These are phyloP conservation scores for Andricus curvator DNA, from an alignment of 2,888 invertebrate genomes.

Conservation along the genomic window DNA sequence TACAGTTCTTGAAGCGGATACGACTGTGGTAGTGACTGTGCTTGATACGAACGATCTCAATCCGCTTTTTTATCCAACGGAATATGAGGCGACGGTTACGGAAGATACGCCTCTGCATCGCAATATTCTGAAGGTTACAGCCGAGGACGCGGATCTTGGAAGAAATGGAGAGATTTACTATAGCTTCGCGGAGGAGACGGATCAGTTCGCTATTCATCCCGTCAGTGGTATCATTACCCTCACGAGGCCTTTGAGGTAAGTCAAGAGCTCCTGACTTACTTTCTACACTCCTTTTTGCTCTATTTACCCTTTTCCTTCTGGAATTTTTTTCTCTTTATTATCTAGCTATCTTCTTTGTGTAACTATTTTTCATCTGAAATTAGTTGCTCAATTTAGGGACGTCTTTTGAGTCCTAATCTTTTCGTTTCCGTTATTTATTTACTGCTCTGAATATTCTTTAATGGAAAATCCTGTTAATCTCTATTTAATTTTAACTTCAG, in stretches of 20 bases:
- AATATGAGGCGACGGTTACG: conserved; percentile 91
- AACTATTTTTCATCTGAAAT: too few relatives aligned
- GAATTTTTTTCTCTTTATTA: background rate
- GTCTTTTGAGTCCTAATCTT: too few relatives aligned
- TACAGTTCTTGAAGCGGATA: conserved; percentile 84
- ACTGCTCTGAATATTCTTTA: too few relatives aligned
- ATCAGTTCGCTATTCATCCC: conserved; percentile 95
- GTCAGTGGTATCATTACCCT: conserved; percentile 93
- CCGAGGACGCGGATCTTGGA: conserved; percentile 97
- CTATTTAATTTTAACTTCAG: too few relatives aligned
- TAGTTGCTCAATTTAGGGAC: too few relatives aligned
- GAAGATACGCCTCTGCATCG: conserved; percentile 93
- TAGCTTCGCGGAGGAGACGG: conserved; percentile 89
- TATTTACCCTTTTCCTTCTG: background rate
- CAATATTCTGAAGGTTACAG: conserved; percentile 88
- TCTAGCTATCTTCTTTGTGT: background rate
- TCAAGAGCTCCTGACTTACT: conserved; percentile 19
- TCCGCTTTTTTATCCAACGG: conserved; percentile 94
- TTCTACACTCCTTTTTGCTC: background rate
- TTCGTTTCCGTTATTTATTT: too few relatives aligned
- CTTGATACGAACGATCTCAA: conserved; percentile 94
- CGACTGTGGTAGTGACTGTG: conserved; percentile 85
- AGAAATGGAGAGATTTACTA: conserved; percentile 98
- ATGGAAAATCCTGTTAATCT: too few relatives aligned
- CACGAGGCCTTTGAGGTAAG: conserved; percentile 85